phyloP scores from a whole-genome alignment of 2,113 vertebrate genomes.

The Pluvialis apricaria region DNA sequence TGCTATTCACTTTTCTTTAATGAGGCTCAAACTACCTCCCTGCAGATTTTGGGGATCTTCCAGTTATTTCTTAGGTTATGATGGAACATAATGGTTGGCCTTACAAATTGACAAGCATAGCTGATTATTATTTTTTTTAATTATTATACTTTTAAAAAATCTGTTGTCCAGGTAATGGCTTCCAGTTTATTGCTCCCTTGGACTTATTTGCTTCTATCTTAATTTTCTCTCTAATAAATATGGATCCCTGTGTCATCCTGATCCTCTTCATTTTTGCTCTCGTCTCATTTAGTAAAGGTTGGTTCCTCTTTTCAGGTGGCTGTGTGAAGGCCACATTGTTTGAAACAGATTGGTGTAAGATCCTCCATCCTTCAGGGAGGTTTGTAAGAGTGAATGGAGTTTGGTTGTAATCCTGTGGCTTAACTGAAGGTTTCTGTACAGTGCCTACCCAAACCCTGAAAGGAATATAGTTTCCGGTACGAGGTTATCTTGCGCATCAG shows the following conservation, averaged over 20 bases:
- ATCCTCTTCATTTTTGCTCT: not conserved
- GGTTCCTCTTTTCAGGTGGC: not conserved
- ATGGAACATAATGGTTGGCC: not conserved
- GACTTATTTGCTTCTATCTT: not conserved
- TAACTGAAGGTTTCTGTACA: not conserved
- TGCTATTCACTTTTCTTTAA: not conserved
- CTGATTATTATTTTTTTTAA: not conserved
- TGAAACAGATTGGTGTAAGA: not conserved
- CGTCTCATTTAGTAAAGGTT: not conserved
- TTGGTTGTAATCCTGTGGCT: not conserved
- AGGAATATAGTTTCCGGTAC: not conserved
- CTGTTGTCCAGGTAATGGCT: not conserved
- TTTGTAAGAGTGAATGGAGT: not conserved
- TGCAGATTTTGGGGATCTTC: not conserved
- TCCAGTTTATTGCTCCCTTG: not conserved
- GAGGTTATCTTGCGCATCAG: not conserved
- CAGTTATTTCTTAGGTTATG: not conserved
- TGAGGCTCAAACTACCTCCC: not conserved
- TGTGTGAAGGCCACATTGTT: not conserved
- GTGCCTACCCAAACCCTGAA: not conserved
- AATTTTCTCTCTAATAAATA: not conserved
- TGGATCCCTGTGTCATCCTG: not conserved
- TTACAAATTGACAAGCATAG: not conserved
- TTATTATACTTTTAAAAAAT: not conserved
- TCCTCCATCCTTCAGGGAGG: not conserved